phyloP scores from a whole-genome alignment of 2,888 invertebrate species.

The Cephus sareptanus region DNA sequence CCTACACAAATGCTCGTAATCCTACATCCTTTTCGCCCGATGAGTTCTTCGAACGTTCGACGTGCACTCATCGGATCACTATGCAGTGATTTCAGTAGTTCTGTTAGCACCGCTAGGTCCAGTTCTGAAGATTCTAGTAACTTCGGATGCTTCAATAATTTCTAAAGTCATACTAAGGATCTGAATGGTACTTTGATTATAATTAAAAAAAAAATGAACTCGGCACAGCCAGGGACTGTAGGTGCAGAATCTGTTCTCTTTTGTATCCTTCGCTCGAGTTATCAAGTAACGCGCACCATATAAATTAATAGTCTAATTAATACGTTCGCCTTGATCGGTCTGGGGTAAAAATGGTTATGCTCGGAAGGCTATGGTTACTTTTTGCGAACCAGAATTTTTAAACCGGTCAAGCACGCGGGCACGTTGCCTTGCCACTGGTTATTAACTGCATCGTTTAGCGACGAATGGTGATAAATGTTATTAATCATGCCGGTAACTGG shows the following conservation, averaged over 20 bases:
- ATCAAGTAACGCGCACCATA: not conserved
- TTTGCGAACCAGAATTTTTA: not conserved
- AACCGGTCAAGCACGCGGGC: not conserved
- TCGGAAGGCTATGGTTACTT: not conserved
- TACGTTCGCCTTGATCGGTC: not conserved
- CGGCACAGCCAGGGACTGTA: not conserved
- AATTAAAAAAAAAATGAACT: not conserved
- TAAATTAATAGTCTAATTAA: not conserved
- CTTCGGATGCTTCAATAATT: not conserved
- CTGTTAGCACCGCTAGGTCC: not conserved
- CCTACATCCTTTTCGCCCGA: constrained; percentile 56
- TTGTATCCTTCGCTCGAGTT: not conserved
- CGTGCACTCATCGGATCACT: constrained; percentile 17
- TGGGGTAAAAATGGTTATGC: not conserved
- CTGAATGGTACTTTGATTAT: not conserved
- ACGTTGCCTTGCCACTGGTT: not conserved
- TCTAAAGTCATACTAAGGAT: not conserved
- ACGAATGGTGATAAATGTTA: constrained; percentile 29
- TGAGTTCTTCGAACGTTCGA: constrained; percentile 38
- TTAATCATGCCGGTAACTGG: constrained; percentile 32
- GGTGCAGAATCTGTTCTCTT: not conserved
- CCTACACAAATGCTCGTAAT: constrained; percentile 56
- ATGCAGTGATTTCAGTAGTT: not conserved
- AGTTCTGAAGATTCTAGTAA: not conserved
- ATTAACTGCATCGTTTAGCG: not conserved